Conservation (phyloP, 2,113 vertebrate species). For the Catharus bicknelli region DNA sequence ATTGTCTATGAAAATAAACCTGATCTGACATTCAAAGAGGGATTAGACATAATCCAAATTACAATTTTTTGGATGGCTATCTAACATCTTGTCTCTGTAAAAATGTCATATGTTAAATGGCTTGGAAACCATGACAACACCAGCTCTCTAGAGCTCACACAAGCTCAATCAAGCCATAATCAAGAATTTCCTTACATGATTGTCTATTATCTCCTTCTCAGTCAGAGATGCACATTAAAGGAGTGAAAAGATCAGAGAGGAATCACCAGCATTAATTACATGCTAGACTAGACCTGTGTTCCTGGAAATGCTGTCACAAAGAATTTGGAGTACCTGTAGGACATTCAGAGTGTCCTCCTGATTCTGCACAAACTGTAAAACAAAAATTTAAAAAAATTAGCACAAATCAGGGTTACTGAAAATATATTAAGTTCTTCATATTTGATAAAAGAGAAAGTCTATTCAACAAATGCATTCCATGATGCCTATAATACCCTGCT, state of each 20-base stretch:
- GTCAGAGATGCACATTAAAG: slow-evolving; percentile 62
- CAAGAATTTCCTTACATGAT: slow-evolving; percentile 74
- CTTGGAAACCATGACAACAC: slow-evolving; percentile 73
- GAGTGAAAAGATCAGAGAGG: slow-evolving; percentile 67
- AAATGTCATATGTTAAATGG: slow-evolving; percentile 43
- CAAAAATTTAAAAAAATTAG: background rate
- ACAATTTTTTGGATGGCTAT: slow-evolving; percentile 62
- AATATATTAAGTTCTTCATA: background rate
- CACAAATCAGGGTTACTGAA: background rate
- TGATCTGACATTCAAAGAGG: slow-evolving; percentile 17
- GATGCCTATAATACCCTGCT: background rate
- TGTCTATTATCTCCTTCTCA: slow-evolving; percentile 77
- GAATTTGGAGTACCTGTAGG: slow-evolving; percentile 4
- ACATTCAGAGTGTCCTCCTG: background rate
- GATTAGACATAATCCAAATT: slow-evolving; percentile 21
- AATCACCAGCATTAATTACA: slow-evolving; percentile 68
- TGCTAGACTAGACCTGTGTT: slow-evolving; percentile 53
- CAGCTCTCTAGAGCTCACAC: slow-evolving; percentile 64
- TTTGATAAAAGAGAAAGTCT: background rate
- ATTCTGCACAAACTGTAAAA: background rate
- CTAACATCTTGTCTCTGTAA: slow-evolving; percentile 58
- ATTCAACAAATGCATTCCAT: background rate
- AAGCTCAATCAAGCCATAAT: slow-evolving; percentile 77
- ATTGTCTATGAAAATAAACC: slow-evolving; percentile 39
- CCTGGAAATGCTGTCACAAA: slow-evolving; percentile 40